Percentiles rank a stretch among this genome's conserved stretches.
Evolutionary conservation across 2,797 vertebrate species (phyloP).

Genomic region (Propithecus perrieri): DNA sequence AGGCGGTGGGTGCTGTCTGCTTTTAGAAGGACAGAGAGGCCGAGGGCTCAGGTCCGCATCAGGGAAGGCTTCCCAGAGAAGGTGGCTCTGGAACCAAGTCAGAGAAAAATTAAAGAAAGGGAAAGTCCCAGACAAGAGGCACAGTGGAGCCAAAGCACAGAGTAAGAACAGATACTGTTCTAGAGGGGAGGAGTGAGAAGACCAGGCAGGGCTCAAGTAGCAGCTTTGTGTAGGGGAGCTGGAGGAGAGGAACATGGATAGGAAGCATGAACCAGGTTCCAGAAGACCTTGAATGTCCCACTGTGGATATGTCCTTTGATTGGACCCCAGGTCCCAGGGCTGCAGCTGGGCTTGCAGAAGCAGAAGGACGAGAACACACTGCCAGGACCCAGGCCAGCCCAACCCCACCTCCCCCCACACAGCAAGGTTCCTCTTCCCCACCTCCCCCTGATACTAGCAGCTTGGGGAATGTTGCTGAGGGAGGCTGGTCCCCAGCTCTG

Average conservation of each 20-base stretch:
- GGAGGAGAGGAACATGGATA: background rate
- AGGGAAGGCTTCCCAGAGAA: background rate
- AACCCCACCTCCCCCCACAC: background rate
- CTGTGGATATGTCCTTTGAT: background rate
- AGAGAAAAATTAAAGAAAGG: background rate
- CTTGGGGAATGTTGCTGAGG: background rate
- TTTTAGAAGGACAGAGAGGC: background rate
- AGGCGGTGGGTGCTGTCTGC: too few relatives aligned
- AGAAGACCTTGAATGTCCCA: background rate
- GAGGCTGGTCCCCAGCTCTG: slow-evolving; percentile 31
- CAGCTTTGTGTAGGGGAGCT: too few relatives aligned
- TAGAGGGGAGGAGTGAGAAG: background rate
- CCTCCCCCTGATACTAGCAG: background rate
- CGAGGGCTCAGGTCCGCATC: background rate
- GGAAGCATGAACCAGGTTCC: background rate
- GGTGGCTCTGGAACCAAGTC: background rate
- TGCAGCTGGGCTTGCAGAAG: background rate
- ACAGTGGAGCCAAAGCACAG: background rate
- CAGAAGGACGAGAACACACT: background rate
- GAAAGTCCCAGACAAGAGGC: background rate
- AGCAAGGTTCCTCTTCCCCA: background rate
- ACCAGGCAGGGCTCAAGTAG: background rate
- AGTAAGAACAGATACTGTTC: background rate
- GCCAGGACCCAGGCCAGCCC: background rate
- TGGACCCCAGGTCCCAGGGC: background rate